phyloP scores from a whole-genome alignment of 2,888 invertebrate species.

The Eugnorisma glareosa region DNA sequence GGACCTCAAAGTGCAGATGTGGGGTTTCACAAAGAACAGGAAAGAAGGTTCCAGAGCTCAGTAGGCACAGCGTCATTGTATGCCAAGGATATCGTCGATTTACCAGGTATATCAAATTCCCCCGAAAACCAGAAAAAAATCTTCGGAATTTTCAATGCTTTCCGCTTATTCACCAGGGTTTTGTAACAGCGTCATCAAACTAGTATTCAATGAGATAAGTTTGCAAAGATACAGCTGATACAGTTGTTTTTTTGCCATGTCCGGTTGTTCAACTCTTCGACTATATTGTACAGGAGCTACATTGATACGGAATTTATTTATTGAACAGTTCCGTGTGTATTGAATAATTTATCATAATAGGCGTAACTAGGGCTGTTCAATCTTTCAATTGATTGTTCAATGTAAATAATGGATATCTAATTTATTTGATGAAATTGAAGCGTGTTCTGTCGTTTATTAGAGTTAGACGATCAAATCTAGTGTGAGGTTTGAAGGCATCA shows the following conservation, averaged over 20 bases:
- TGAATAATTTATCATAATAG: constrained; percentile 58
- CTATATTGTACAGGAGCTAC: constrained; percentile 26
- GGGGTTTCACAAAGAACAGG: not conserved
- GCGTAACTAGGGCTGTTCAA: constrained; percentile 36
- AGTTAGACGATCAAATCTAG: not conserved
- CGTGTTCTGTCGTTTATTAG: not conserved
- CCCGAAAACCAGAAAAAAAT: not conserved
- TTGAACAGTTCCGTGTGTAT: constrained; percentile 54
- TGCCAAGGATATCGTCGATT: not conserved
- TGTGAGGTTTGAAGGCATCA: not conserved
- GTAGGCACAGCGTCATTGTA: too few relatives aligned
- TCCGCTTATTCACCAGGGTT: constrained; percentile 38
- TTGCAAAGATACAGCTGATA: not conserved
- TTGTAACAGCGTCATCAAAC: constrained; percentile 37
- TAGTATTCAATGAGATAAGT: constrained; percentile 7
- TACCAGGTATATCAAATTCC: not conserved
- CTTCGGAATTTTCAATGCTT: not conserved
- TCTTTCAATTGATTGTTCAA: constrained; percentile 26
- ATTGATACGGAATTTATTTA: constrained; percentile 47
- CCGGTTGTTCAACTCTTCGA: constrained; percentile 65
- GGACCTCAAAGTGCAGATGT: not conserved
- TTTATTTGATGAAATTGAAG: constrained; percentile 3
- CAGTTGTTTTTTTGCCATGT: constrained; percentile 49
- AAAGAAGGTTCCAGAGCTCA: too few relatives aligned
- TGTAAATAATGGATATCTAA: constrained; percentile 1